Evolutionary conservation across 2,113 vertebrate genomes (phyloP), one percentile per base, ranked within the genome.

Genomic region (Coryphaenoides rupestris): DNA sequence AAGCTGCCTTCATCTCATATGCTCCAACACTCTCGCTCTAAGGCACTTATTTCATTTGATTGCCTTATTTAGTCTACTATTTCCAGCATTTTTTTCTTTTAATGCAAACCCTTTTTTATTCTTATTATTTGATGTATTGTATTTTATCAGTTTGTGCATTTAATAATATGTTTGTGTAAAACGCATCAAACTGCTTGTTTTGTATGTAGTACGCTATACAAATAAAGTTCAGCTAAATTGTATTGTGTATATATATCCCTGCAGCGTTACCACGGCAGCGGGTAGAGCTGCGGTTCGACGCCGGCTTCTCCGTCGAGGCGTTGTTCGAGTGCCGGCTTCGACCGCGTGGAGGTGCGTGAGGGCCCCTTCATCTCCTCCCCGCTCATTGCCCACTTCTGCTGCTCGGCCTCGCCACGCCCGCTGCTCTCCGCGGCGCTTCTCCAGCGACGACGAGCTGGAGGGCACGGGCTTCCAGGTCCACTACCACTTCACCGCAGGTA

Each of bases 251-350:
- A 24, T 58, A 23, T 63, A 57, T 19, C 63, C 50, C 52, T 55
- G 22, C 71, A 98, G 96, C 96, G 21, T 90, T 91, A 73, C 95
- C 96, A 52, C 92, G 96, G 21, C 95, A 98, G 81, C 93, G 96
- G 79, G 95, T 98, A 66, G 93, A 98, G 80, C 74, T 98, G 75
- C 85, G 85, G 65, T 98, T 98, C 62, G 90, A 96, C 46, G 88
- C 94, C 50, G 88, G 82, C 47, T 98, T 95, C 73, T 94, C 92
- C 67, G 93, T 98, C 58, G 96, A 98, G 76, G 89, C 93, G 0
- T 98, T 96, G 1, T 98, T 98, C 58, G 94, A 98, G 75, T 98
- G 96, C 80, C 95, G n/a, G 95, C 2, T 98, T 98, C 65, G 96
- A 98, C 87, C 90, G 97, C 87, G 90, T 98, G 59, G 96, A 98